Evolutionary conservation across 92 coral and sea anemone genomes (phyloP).

Genomic region (Umimayanthus kanabou): DNA sequence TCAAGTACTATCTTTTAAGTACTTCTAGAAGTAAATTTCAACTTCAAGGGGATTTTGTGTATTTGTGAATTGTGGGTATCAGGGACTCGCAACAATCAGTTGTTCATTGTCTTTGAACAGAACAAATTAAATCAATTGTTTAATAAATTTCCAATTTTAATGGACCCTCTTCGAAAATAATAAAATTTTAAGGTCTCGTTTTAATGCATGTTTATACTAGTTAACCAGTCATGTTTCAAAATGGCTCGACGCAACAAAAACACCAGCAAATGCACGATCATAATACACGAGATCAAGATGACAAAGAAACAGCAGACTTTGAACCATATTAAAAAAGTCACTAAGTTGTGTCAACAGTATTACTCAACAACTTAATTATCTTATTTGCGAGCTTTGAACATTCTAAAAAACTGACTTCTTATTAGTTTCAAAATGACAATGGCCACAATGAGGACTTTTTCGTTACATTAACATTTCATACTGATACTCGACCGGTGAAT

Average conservation of each 20-base stretch:
- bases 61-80: too few relatives aligned
- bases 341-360: too few relatives aligned
- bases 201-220: not conserved
- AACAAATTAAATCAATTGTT: not conserved
- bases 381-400: not conserved
- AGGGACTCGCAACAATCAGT: not conserved
- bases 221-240: not conserved
- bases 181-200: not conserved
- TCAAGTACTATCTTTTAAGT: too few relatives aligned
- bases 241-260: not conserved
- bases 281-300: not conserved
- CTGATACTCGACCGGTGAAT: not conserved
- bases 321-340: not conserved
- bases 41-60: too few relatives aligned
- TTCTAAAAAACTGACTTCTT: not conserved
- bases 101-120: not conserved
- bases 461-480: conserved; percentile 5
- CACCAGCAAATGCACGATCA: conserved; percentile 7
- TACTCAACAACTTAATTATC: not conserved
- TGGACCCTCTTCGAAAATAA: not conserved
- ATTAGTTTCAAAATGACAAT: not conserved
- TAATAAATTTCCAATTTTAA: not conserved
- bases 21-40: too few relatives aligned
- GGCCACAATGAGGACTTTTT: not conserved
- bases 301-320: not conserved